Evolutionary conservation across 2,888 invertebrate genomes (phyloP).

Genomic region (Lochmaea capreae): DNA sequence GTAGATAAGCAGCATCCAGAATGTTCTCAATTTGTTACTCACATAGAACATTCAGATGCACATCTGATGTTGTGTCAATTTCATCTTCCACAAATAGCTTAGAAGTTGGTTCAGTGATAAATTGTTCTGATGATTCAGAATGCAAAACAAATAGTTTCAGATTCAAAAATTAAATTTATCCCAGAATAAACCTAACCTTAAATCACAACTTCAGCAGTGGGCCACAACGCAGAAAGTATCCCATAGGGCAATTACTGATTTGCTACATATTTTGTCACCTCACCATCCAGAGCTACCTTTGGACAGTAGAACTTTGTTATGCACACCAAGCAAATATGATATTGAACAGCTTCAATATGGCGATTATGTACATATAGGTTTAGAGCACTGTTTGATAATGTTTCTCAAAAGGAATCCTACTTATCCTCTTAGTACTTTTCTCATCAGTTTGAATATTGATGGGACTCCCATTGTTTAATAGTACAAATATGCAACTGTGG

Average conservation of each 20-base stretch:
- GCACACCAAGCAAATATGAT: slow-evolving; percentile 19
- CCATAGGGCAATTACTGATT: slow-evolving; percentile 20
- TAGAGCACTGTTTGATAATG: neutral
- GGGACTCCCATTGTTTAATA: slow-evolving; percentile 37
- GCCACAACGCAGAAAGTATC: slow-evolving; percentile 1
- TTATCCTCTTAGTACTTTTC: neutral
- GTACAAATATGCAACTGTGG: slow-evolving; percentile 36
- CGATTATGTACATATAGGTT: neutral
- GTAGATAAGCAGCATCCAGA: slow-evolving; percentile 14
- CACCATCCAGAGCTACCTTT: slow-evolving; percentile 40
- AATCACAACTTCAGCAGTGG: slow-evolving; percentile 13
- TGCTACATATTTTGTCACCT: slow-evolving; percentile 25
- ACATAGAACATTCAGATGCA: slow-evolving; percentile 20
- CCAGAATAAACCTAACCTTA: neutral
- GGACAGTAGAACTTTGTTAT: slow-evolving; percentile 41
- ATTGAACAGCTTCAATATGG: neutral
- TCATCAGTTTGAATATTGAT: slow-evolving; percentile 36
- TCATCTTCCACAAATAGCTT: slow-evolving; percentile 10
- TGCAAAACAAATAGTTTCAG: neutral
- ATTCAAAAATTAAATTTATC: neutral
- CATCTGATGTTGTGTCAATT: slow-evolving; percentile 16
- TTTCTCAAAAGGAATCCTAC: neutral
- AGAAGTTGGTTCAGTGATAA: slow-evolving; percentile 4
- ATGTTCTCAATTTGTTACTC: slow-evolving; percentile 19
- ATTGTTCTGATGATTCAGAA: neutral